Evolutionary conservation across 2,888 invertebrate genomes (phyloP), one percentile per base, ranked within the genome.

Genomic region (Sicus ferrugineus): DNA sequence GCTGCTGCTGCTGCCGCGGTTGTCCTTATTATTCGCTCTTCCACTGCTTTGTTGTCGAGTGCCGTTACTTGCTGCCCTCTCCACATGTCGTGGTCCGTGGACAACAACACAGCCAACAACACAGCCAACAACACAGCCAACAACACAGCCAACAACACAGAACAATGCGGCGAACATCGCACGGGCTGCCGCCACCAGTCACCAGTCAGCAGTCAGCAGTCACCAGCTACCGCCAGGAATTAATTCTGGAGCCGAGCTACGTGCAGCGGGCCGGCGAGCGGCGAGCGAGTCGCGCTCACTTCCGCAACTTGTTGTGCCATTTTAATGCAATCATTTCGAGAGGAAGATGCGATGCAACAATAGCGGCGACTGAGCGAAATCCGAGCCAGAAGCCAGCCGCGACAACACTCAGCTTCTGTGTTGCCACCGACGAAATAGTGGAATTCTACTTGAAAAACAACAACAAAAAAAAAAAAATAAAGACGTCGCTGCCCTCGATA

Each of bases 171-270:
- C n/a, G 9, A 21, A 4, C 11, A 11, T 23, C 21, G 21, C 52
- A 21, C 26, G 26, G n/a, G 26, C 19, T 23, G 52, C 38, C 38
- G 38, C 38, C 11, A 11, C 38, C n/a, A n/a, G n/a, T n/a, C n/a
- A n/a, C n/a, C n/a, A n/a, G 3, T 31, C 9, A 16, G 2, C 3
- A n/a, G 28, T n/a, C 63, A 48, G 48, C 63, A 6, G 34, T 52
- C 52, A 21, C 5, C 28, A 16, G 52, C 52, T 64, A 64, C 64
- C 48, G 64, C 34, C 64, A 64, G 34, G 52, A 64, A 50, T 50
- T 31, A 52, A 31, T 52, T 50, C 64, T 14, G 34, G 16, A 52
- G 30, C 48, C 14, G 34, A 21, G 26, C 48, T n/a, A n/a, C n/a
- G n/a, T n/a, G n/a, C 19, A 21, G 26, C 21, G 2, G n/a, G 30